Conservation (phyloP, 92 coral and sea anemone species). For the Actinernus sp. region DNA sequence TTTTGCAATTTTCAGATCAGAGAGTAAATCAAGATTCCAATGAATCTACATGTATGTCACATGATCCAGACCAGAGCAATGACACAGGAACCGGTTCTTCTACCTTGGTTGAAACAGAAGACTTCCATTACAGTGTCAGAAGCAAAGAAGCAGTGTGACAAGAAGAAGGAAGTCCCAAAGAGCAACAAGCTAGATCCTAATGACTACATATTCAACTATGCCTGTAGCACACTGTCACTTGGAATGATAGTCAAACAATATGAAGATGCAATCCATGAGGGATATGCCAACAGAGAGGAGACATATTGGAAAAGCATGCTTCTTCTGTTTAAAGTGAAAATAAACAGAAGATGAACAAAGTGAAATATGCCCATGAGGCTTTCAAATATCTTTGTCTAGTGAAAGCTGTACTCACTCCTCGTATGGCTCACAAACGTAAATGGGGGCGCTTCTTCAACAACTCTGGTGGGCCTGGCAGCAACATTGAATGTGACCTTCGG, state of each 20-base stretch:
- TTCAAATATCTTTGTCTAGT: constrained; percentile 44
- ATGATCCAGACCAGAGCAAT: too few species aligned
- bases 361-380: constrained; percentile 59
- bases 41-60: too few species aligned
- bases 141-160: not conserved
- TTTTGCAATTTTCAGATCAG: too few species aligned
- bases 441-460: constrained; percentile 42
- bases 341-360: constrained; percentile 50
- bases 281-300: constrained; percentile 49
- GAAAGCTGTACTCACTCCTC: constrained; percentile 35
- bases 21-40: too few species aligned
- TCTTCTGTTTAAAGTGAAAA: constrained; percentile 45
- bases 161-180: not conserved
- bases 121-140: not conserved
- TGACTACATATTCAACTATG: constrained; percentile 50
- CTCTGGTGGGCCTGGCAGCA: constrained; percentile 26
- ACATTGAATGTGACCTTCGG: constrained; percentile 51
- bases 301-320: constrained; percentile 43
- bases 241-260: constrained; percentile 47
- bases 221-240: constrained; percentile 37
- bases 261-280: constrained; percentile 41
- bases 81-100: too few species aligned
- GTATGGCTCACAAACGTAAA: constrained; percentile 27
- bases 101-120: not conserved
- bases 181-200: not conserved